Base-by-base conservation (phyloP, 2,888 invertebrate species). In the Leptopterna dolabrata region DNA sequence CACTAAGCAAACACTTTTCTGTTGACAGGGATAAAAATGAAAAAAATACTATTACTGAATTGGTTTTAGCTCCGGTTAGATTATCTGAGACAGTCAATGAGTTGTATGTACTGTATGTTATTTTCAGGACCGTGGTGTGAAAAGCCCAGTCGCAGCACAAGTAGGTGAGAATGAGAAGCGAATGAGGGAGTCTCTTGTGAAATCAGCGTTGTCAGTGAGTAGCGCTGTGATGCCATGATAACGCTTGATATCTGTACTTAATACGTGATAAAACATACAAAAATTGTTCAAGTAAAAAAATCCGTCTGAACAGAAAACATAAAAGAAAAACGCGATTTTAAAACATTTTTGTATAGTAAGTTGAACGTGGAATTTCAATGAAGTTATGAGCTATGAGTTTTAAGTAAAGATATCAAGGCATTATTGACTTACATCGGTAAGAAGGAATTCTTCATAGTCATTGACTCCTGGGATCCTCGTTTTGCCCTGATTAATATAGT, bases 401-500 rank as follows among this genome's bases (percentile, higher is more conserved):
- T 27, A 86, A 76, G 86, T 86, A 86, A 27, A 76, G 86, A 86
- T 76, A 86, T 84, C 76, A 27, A 86, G 86, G 76, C 55, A 70
- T 51, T 19, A 71, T 47, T 41, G 91, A 96, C 96, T 96, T 96
- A 97, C 97, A 93, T 96, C 95, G 92, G 96, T 96, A 91, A 94
- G 93, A 92, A 94, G 94, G 94, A 97, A 96, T 93, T 98, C 97
- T 93, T 95, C 95, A 91, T 94, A 95, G 94, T 99, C 98, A 94
- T 98, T 97, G 93, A 99, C 95, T 92, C 96, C 96, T 92, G 97
- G 97, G 93, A 99, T 98, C 93, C 96, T 95, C 92, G 96, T 96
- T 94, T 96, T 97, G 93, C 98, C 98, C 94, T 98, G 97, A 94
- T 96, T 96, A 94, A 98, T 96, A 94, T 95, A 96, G 88, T 90